Evolutionary conservation across 2,113 vertebrate species (phyloP).

Genomic region (Nycticebus coucang): DNA sequence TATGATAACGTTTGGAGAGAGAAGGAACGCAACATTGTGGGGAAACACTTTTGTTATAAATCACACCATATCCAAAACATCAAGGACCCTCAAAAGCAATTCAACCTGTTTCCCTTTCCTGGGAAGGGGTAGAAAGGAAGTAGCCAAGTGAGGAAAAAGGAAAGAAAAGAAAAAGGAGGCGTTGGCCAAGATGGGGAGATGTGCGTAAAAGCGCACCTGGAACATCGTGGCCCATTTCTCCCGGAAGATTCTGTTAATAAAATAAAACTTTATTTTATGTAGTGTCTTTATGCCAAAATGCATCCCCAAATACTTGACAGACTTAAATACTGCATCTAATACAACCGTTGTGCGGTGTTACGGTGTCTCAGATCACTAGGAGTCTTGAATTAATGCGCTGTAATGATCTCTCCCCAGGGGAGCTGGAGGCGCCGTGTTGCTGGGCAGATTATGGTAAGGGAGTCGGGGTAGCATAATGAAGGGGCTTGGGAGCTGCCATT

Average conservation of each 20-base stretch:
- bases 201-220: constrained; percentile 8
- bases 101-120: not conserved
- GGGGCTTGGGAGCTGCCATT: constrained; percentile 44
- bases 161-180: not conserved
- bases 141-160: not conserved
- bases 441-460: constrained; percentile 72
- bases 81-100: not conserved
- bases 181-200: not conserved
- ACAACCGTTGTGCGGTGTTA: constrained; percentile 47
- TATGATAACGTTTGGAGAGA: not conserved
- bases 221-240: not conserved
- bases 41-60: not conserved
- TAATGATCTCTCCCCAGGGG: constrained; percentile 74
- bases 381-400: constrained; percentile 72
- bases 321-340: constrained; percentile 76
- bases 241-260: constrained; percentile 42
- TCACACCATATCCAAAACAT: constrained; percentile 8
- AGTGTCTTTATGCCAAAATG: constrained; percentile 49
- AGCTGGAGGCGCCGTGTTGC: constrained; percentile 65
- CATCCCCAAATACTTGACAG: constrained; percentile 71
- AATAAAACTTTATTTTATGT: constrained; percentile 71
- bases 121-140: not conserved
- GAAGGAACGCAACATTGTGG: not conserved
- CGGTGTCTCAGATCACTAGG: constrained; percentile 72
- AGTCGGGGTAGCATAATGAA: constrained; percentile 68